Evolutionary conservation across 2,113 vertebrate species (phyloP).

Genomic region (Dinomys branickii): DNA sequence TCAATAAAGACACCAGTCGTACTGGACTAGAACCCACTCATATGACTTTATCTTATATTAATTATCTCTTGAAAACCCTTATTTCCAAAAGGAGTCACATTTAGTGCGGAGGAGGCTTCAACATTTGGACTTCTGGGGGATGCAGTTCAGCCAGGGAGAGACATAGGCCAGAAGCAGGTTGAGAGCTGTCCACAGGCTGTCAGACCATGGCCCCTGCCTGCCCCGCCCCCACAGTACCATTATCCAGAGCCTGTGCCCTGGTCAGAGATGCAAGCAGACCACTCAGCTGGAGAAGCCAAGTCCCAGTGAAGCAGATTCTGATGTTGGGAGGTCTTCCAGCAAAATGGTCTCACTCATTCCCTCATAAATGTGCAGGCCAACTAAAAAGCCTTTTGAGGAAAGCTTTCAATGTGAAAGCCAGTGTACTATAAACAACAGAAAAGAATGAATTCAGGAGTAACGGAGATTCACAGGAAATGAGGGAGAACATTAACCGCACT

Average conservation of each 20-base stretch:
- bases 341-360: background rate
- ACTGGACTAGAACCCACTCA: background rate
- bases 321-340: background rate
- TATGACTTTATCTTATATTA: background rate
- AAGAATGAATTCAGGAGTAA: background rate
- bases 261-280: background rate
- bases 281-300: background rate
- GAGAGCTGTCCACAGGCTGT: accelerated
- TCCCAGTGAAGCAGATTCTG: background rate
- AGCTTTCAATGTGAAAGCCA: background rate
- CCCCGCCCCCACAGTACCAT: accelerated
- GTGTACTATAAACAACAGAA: background rate
- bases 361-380: background rate
- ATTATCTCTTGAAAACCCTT: background rate
- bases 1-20: background rate
- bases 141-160: background rate
- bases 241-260: background rate
- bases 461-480: background rate
- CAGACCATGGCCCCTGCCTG: background rate
- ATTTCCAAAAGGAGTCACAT: background rate
- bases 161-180: background rate
- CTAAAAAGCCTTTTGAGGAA: background rate
- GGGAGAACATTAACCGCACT: background rate
- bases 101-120: background rate
- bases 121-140: background rate